phyloP scores from a whole-genome alignment of 2,113 vertebrate species.

The Corythornis madagascariensis region DNA sequence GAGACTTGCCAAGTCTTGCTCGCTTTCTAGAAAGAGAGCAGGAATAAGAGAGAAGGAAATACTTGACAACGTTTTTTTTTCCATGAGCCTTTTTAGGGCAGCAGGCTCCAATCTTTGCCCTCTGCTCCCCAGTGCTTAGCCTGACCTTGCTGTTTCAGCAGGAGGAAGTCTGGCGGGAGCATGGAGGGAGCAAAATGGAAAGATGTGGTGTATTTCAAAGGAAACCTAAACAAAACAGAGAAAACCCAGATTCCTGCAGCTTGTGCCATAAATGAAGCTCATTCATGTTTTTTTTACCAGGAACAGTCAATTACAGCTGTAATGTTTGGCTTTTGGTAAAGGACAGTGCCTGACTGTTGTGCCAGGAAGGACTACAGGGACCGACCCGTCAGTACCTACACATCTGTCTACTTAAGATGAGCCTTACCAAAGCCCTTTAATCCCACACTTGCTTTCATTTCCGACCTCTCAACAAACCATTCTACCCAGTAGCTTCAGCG shows the following conservation, averaged over 20 bases:
- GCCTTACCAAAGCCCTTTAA: background rate
- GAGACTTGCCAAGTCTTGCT: constrained; percentile 64
- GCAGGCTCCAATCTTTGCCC: constrained; percentile 65
- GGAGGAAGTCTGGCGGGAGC: constrained; percentile 34
- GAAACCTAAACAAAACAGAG: constrained; percentile 58
- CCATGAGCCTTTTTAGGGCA: constrained; percentile 66
- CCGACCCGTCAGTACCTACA: background rate
- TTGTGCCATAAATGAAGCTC: constrained; percentile 57
- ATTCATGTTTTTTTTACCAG: constrained; percentile 55
- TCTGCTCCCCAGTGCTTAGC: background rate
- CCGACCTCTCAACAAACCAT: background rate
- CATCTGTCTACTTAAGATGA: background rate
- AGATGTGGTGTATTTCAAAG: constrained; percentile 47
- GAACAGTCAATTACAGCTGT: constrained; percentile 30
- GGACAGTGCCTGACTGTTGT: constrained; percentile 16
- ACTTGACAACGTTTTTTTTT: constrained; percentile 73
- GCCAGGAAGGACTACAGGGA: constrained; percentile 10
- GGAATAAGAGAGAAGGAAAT: constrained; percentile 60
- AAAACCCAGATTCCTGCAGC: constrained; percentile 56
- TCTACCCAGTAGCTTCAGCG: background rate
- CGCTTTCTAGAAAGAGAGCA: constrained; percentile 63
- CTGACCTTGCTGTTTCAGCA: constrained; percentile 64
- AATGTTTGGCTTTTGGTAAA: constrained; percentile 37
- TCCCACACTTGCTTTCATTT: background rate
- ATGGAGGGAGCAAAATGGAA: constrained; percentile 27